Evolutionary conservation across 1,140 invertebrate genomes (phyloP), one percentile per base, ranked within the genome.

Genomic region (Daktulosphaira vitifoliae): DNA sequence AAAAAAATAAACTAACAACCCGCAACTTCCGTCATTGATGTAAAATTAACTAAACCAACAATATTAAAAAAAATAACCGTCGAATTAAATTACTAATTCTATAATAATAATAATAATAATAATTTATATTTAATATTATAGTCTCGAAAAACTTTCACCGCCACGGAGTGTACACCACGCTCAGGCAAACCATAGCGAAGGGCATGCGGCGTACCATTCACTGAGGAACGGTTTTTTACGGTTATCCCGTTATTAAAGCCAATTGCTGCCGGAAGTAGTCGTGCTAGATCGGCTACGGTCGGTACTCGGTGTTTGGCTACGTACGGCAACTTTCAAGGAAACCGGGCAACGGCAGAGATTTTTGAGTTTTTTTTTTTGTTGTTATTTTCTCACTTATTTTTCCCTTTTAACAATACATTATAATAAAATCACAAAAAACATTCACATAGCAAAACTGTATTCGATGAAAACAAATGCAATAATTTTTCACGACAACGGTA

Each of bases 221-320:
- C 56, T 48, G 56, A 62, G 56, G 25, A 48, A 48, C 56, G 39
- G 56, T 48, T 62, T 62, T 33, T 62, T 62, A 48, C 56, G 56
- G 56, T 62, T 62, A 62, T 62, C 56, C 56, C 56, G 56, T 62
- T 62, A 62, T 46, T 62, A 39, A 48, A 62, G 56, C 42, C 56
- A 48, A 62, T 62, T 33, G 56, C 56, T 39, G 56, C 56, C 56
- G 56, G 56, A 46, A 62, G 26, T 39, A 25, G 56, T 62, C 56
- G 56, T 48, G 42, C 3, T 8, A 4, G 39, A 39, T 62, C 56
- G 56, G 42, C 56, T 46, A 3, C 18, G 42, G 26, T 62, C 56
- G 56, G 42, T 11, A 11, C 11, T 33, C 11, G 29, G 29, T 11
- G 29, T 6, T n/a, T 33, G 29, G 11, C 11, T 33, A 11, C 29